Base-by-base conservation (phyloP, 2,113 vertebrate species). In the Neodontobutis hainanensis region DNA sequence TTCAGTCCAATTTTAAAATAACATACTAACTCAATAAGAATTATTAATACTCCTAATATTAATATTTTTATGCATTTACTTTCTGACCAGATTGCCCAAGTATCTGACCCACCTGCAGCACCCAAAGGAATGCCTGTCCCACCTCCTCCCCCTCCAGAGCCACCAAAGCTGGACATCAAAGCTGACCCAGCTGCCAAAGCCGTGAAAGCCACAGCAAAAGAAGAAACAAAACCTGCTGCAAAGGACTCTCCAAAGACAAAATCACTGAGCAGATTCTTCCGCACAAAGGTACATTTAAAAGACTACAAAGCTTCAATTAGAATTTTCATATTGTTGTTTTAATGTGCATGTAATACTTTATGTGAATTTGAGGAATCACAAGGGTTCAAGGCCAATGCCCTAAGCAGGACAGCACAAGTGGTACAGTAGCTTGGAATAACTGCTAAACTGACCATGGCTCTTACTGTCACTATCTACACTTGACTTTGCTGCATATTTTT, bases 191-290 rank as follows among this genome's bases (percentile, higher is more conserved):
- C 81, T 16, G 74, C 78, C 61, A 91, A 90, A 86, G 71, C 82
- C 58, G 77, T 53, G 9, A 91, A 91, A 48, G 12, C 77, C 14
- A 38, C 78, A 7, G 65, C 81, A 1, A 89, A 88, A 79, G 86
- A 87, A 57, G 90, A 80, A 57, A 58, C 83, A 11, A 92, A 91
- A 70, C 75, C 81, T 48, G 77, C 80, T 42, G 67, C 70, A 74
- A 95, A 95, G 82, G 92, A 93, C 43, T 87, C 91, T 65, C 88
- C 94, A 9, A 88, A 90, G 74, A 79, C 65, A 61, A 92, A 90
- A 86, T 71, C 84, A 50, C 92, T 98, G 85, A 91, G 93, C 73
- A 98, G 91, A 83, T 80, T 99, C 78, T 98, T 99, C 88, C 94
- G 92, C 75, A 82, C 92, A 72, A 97, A 99, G 96, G 97, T 99